phyloP scores from a whole-genome alignment of 2,888 invertebrate genomes.

The Orchesellides sinensis region DNA sequence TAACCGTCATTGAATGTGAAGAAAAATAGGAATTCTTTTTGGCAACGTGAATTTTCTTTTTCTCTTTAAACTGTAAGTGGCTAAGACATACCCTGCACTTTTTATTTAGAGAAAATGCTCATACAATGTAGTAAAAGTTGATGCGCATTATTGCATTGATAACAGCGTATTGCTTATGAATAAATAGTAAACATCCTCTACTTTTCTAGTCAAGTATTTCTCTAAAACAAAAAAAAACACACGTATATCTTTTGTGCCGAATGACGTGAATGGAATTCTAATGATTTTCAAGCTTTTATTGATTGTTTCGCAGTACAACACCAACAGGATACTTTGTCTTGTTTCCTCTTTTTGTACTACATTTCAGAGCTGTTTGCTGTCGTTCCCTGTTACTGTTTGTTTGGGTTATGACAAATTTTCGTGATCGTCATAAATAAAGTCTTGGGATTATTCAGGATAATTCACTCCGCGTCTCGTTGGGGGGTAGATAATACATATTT shows the following conservation, averaged over 20 bases:
- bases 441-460: slow-evolving; percentile 32
- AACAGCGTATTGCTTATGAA: slow-evolving; percentile 5
- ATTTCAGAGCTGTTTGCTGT: slow-evolving; percentile 40
- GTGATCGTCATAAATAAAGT: slow-evolving; percentile 28
- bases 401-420: slow-evolving; percentile 54
- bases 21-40: slow-evolving; percentile 25
- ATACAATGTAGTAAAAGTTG: neutral
- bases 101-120: neutral
- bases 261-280: slow-evolving; percentile 47
- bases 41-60: slow-evolving; percentile 41
- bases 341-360: slow-evolving; percentile 20
- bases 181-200: slow-evolving; percentile 3
- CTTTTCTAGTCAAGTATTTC: no score
- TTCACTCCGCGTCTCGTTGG: neutral
- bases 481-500: neutral
- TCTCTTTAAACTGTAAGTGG: slow-evolving; percentile 1
- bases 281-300: slow-evolving; percentile 11
- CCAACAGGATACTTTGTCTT: neutral
- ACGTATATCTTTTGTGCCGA: neutral
- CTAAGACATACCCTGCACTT: neutral
- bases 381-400: slow-evolving; percentile 43
- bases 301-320: slow-evolving; percentile 24
- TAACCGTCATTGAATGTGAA: slow-evolving; percentile 33
- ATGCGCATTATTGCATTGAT: neutral
- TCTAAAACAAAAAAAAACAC: slow-evolving; percentile 9